phyloP scores from a whole-genome alignment of 2,797 vertebrate species.

The Pygocentrus nattereri region DNA sequence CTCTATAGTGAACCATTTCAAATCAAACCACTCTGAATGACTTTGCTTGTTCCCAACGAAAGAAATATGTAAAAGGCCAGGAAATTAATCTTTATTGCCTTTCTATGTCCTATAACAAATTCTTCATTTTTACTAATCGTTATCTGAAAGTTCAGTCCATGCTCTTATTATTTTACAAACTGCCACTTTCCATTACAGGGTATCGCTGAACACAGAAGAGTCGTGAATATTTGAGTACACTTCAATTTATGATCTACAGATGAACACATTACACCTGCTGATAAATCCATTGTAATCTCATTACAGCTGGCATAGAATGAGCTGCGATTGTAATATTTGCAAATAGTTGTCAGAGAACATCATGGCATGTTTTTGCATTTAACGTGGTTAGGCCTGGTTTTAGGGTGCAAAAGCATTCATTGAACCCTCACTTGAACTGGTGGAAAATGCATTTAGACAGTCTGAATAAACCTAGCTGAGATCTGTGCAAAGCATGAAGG shows the following conservation, averaged over 20 bases:
- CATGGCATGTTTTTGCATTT: background rate
- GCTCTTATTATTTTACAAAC: background rate
- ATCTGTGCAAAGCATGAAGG: too few species aligned
- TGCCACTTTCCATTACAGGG: background rate
- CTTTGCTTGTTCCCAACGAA: too few species aligned
- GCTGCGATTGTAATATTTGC: background rate
- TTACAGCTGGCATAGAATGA: constrained; percentile 40
- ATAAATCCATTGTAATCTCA: constrained; percentile 75
- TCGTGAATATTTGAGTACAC: background rate
- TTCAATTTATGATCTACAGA: constrained; percentile 64
- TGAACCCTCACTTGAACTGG: too few species aligned
- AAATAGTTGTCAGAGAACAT: background rate
- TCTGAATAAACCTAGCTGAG: too few species aligned
- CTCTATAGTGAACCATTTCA: too few species aligned
- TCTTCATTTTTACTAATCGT: background rate
- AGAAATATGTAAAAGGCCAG: too few species aligned
- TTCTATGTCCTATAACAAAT: background rate
- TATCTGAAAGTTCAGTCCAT: background rate
- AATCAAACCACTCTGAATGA: too few species aligned
- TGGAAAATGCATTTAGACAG: too few species aligned
- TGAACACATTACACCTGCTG: constrained; percentile 68
- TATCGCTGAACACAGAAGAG: background rate
- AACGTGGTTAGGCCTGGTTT: background rate
- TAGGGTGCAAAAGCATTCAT: too few species aligned
- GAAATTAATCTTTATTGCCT: background rate